Conservation (phyloP, 2,113 vertebrate genomes). For the Canis aureus region DNA sequence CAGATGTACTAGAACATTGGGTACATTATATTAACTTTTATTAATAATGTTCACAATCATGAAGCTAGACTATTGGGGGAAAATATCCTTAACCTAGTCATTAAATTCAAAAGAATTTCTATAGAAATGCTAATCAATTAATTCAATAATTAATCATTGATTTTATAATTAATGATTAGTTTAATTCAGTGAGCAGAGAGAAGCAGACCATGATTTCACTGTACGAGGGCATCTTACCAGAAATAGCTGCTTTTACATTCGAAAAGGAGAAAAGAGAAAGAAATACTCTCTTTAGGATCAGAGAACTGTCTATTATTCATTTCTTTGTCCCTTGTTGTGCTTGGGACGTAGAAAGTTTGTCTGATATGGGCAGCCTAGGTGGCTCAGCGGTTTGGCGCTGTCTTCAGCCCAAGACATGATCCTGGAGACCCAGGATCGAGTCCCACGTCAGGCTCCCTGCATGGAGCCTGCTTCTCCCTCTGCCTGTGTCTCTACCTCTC, state of each 20-base stretch:
- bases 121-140: neutral
- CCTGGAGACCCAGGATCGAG: too few species aligned
- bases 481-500: too few species aligned
- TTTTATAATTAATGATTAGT: neutral
- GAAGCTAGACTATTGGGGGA: neutral
- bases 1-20: neutral
- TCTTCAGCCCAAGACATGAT: too few species aligned
- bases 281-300: neutral
- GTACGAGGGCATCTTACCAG: neutral
- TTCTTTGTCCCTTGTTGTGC: neutral
- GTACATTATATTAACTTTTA: conserved; percentile 38
- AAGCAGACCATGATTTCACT: neutral
- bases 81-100: neutral
- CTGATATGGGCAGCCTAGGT: neutral
- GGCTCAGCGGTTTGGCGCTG: too few species aligned
- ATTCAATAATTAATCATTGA: neutral
- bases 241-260: conserved; percentile 34
- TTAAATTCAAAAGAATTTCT: neutral
- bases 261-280: neutral
- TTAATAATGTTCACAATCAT: neutral
- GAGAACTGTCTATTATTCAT: neutral
- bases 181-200: conserved; percentile 10
- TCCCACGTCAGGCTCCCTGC: too few species aligned
- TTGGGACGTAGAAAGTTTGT: neutral
- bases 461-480: too few species aligned